phyloP scores from a whole-genome alignment of 2,797 vertebrate genomes.

The Cryptoprocta ferox region DNA sequence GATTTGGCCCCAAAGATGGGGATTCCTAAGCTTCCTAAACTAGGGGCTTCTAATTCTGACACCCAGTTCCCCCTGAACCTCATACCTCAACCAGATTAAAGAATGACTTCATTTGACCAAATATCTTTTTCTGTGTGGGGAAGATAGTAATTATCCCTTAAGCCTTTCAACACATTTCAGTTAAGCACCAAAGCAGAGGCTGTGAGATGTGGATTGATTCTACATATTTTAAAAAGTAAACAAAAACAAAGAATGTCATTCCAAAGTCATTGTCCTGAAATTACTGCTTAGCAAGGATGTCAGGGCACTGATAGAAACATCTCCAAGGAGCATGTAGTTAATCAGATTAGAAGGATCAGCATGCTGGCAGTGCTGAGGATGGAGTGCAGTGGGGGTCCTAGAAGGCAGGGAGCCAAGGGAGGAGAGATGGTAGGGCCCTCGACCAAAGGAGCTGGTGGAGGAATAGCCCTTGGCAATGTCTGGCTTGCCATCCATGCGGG shows the following conservation, averaged over 20 bases:
- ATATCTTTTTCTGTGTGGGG: neutral
- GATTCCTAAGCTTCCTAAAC: neutral
- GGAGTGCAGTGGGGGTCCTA: accelerated
- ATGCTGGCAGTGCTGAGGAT: neutral
- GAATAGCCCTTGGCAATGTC: neutral
- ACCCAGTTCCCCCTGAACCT: neutral
- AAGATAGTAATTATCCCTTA: neutral
- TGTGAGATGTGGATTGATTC: constrained; percentile 12
- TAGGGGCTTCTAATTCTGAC: constrained; percentile 20
- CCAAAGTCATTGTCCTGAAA: constrained; percentile 3
- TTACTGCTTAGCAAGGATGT: neutral
- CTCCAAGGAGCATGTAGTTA: neutral
- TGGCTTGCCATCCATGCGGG: neutral
- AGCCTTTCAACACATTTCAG: neutral
- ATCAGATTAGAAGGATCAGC: neutral
- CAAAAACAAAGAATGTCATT: constrained; percentile 41
- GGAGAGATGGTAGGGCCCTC: neutral
- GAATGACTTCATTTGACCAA: neutral
- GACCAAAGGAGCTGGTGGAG: neutral
- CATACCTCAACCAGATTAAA: neutral
- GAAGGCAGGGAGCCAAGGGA: neutral
- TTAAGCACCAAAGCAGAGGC: neutral
- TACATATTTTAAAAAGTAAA: constrained; percentile 51
- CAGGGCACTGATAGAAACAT: neutral
- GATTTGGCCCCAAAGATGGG: neutral